A percentile compares a stretch with the other conserved stretches of the same genome.
phyloP scores from a whole-genome alignment of 2,888 invertebrate genomes.

The Dromius quadrimaculatus region DNA sequence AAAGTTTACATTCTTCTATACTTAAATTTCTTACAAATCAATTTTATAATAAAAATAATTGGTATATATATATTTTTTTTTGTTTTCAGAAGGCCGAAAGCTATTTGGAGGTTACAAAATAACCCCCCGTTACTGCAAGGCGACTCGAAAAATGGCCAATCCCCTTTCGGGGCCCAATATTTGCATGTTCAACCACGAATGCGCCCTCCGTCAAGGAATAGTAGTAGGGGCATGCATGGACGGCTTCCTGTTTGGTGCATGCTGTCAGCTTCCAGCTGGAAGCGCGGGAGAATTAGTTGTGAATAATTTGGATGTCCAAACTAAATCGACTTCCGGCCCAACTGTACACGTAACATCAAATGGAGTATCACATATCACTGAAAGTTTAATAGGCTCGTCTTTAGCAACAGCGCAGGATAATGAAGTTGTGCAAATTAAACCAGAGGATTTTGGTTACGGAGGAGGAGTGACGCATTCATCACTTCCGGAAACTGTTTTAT shows the following conservation, averaged over 20 bases:
- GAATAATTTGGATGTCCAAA: slow-evolving; percentile 54
- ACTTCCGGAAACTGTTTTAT: slow-evolving; percentile 73
- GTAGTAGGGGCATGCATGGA: slow-evolving; percentile 94
- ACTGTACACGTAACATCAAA: slow-evolving; percentile 70
- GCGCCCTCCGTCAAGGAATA: slow-evolving; percentile 81
- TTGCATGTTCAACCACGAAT: slow-evolving; percentile 96
- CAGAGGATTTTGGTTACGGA: slow-evolving; percentile 60
- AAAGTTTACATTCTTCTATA: too few relatives aligned
- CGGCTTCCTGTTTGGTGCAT: slow-evolving; percentile 92
- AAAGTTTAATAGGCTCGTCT: slow-evolving; percentile 50
- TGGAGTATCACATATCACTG: slow-evolving; percentile 70
- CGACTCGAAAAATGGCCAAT: slow-evolving; percentile 73
- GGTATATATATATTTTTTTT: slow-evolving; percentile 51
- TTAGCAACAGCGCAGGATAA: slow-evolving; percentile 64
- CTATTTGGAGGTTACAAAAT: slow-evolving; percentile 89
- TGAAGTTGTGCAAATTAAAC: slow-evolving; percentile 61
- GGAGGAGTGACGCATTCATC: slow-evolving; percentile 64
- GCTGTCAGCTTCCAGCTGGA: slow-evolving; percentile 80
- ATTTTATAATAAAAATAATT: neutral
- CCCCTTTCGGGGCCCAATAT: slow-evolving; percentile 79
- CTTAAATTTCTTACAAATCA: too few relatives aligned
- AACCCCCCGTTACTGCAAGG: slow-evolving; percentile 84
- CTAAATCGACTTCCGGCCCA: slow-evolving; percentile 55
- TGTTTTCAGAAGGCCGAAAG: slow-evolving; percentile 72
- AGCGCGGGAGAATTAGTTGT: slow-evolving; percentile 63